Percentiles rank a stretch among this genome's conserved stretches.
Conservation (phyloP, 2,113 vertebrate species). For the Poeciliopsis retropinna region DNA sequence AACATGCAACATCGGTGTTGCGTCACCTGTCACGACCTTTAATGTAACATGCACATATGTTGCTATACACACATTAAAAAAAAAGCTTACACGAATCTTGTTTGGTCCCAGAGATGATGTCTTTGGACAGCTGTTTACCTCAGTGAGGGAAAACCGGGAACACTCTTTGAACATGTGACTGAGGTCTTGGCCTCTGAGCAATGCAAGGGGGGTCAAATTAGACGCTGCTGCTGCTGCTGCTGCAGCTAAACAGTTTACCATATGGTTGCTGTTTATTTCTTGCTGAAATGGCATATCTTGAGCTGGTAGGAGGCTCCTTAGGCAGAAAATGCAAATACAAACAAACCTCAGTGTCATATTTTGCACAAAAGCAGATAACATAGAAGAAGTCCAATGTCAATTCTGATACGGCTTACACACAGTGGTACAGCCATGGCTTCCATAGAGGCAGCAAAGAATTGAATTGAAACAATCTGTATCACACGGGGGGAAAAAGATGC, state of each 20-base stretch:
- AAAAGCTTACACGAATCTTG: constrained; percentile 32
- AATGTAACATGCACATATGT: constrained; percentile 15
- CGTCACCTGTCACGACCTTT: constrained; percentile 39
- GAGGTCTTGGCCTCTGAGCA: constrained; percentile 1
- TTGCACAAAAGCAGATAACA: too few relatives aligned
- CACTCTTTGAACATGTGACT: constrained; percentile 4
- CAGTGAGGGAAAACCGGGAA: background rate
- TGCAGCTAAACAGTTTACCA: background rate
- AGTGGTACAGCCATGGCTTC: too few relatives aligned
- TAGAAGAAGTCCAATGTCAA: too few relatives aligned
- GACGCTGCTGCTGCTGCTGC: background rate
- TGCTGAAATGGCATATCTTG: background rate
- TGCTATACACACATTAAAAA: constrained; percentile 9
- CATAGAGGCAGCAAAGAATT: too few relatives aligned
- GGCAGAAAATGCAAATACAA: background rate
- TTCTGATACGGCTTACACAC: too few relatives aligned
- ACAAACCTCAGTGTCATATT: background rate
- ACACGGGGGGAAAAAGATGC: too few relatives aligned
- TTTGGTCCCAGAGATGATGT: constrained; percentile 42
- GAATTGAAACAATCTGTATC: too few relatives aligned
- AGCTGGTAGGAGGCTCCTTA: background rate
- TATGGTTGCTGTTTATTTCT: background rate
- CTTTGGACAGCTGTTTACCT: constrained; percentile 34
- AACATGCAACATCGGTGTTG: constrained; percentile 19
- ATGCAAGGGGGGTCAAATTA: constrained; percentile 10